Evolutionary conservation across 2,888 invertebrate genomes (phyloP), one percentile per base, ranked within the genome.

Genomic region (Brachylomia viminalis): DNA sequence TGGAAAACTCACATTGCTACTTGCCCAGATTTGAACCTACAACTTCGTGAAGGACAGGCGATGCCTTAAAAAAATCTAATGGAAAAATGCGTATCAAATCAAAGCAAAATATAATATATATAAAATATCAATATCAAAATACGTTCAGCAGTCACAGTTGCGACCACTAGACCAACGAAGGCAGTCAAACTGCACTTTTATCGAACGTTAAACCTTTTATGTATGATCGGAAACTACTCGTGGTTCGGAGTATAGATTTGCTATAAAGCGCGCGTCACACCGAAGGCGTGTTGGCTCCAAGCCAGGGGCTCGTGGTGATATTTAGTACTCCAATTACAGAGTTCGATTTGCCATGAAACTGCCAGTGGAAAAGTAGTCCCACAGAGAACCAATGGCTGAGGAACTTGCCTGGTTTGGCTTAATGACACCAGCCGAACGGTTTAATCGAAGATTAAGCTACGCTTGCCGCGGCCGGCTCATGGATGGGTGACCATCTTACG

Each of bases 261-360:
- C 30, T 54, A 52, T 82, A 77, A 82, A 81, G 58, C n/a, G 47
- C 58, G 69, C 54, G 72, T 77, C 76, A 76, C 82, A 75, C 66
- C 42, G 66, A 66, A 59, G 58, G 81, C 70, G 70, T 38, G 13
- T 38, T 83, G 85, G 85, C 77, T 23, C 4, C 13, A 38, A 17
- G 85, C 82, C 82, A 85, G 70, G 15, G 38, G 70, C 23, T 75
- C 45, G 62, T 27, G 77, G 66, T 47, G 62, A 71, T 68, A 84
- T 82, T 84, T 75, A 80, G 38, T 49, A 56, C 68, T 74, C 33
- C 69, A 67, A 62, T 84, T 38, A 33, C 45, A 62, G 54, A 47
- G 59, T 72, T 82, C 85, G 62, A 71, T 77, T 66, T 73, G 27
- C 85, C 42, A 52, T 62, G 54, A 73, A 69, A 72, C 38, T 85